Percentiles rank a stretch among this genome's conserved stretches.
These are phyloP conservation scores for Rhegmatorhina hoffmannsi DNA, from an alignment of 2,113 vertebrate genomes.

Conservation along the genomic window DNA sequence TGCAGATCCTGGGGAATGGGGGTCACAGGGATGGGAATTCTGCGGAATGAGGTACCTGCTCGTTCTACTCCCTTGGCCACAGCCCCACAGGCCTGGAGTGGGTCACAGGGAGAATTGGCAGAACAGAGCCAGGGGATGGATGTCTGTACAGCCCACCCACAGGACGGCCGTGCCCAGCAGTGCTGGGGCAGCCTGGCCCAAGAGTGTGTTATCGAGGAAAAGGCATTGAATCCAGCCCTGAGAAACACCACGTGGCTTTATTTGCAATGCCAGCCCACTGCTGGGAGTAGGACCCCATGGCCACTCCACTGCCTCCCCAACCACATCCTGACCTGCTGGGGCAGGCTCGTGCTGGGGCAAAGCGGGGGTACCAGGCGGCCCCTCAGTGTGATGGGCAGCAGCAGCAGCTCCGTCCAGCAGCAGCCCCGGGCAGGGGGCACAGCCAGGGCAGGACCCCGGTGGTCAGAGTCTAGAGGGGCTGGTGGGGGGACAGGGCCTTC, in stretches of 20 bases:
- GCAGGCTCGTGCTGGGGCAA: rapidly evolving
- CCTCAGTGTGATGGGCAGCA: rapidly evolving
- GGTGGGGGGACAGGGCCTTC: background rate
- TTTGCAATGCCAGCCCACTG: rapidly evolving
- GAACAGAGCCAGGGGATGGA: no score
- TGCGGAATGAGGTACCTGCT: rapidly evolving
- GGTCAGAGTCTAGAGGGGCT: background rate
- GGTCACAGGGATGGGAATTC: no score
- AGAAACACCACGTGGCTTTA: background rate
- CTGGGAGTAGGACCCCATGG: rapidly evolving
- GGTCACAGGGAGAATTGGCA: rapidly evolving
- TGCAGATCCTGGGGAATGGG: background rate
- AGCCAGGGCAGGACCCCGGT: background rate
- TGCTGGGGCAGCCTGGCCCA: rapidly evolving
- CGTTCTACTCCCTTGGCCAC: rapidly evolving
- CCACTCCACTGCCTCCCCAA: rapidly evolving
- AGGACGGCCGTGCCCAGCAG: background rate
- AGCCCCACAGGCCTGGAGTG: background rate
- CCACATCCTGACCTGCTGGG: rapidly evolving
- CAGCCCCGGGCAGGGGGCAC: rapidly evolving
- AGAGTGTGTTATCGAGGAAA: background rate
- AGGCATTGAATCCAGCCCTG: background rate
- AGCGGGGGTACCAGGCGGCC: rapidly evolving
- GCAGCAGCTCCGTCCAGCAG: background rate
- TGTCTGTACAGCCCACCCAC: background rate